Base-by-base conservation (phyloP, 2,888 invertebrate genomes). In the Temnothorax ravouxi region DNA sequence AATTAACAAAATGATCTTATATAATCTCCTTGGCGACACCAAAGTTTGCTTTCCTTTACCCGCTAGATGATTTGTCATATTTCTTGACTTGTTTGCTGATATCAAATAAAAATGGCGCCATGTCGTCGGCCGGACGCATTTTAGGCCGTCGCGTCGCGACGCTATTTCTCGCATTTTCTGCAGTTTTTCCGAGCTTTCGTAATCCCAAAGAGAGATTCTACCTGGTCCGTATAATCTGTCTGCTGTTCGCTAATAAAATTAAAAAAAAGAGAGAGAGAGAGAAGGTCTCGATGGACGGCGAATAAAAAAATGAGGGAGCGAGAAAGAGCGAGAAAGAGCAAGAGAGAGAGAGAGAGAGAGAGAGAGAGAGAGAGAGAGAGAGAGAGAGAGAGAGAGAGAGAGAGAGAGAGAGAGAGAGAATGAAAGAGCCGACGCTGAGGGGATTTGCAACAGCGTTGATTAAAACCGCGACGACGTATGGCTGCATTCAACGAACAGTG, bases 191-290 rank as follows among this genome's bases (percentile, higher is more conserved):
- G 92, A 91, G 92, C 92, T 92, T 92, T 91, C 90, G 86, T 94
- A 94, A 94, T 94, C 93, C 93, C 90, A 87, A 89, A 91, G 91
- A 91, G 92, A 88, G 92, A 93, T 92, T 90, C 90, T 88, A 79
- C 87, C 77, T 74, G 87, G 87, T 80, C 88, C 90, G 92, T 87
- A 91, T 93, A 94, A 94, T 94, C 94, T 93, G 91, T 74, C 93
- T 93, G 93, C 92, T 93, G 92, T 93, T 93, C 93, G 92, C 92
- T 94, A 94, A 94, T 94, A 94, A 94, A 94, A 94, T 93, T 92
- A 89, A 92, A 93, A 93, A 93, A 93, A 93, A 93, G 25, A 93
- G 91, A 84, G 66, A 81, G 72, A 84, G 75, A 76, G 29, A 74
- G 47, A 29, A 64, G 54, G 47, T 79, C 79, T 79, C 79, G 79